phyloP scores from a whole-genome alignment of 2,797 vertebrate species.

The Pseudotriccus pelzelni region DNA sequence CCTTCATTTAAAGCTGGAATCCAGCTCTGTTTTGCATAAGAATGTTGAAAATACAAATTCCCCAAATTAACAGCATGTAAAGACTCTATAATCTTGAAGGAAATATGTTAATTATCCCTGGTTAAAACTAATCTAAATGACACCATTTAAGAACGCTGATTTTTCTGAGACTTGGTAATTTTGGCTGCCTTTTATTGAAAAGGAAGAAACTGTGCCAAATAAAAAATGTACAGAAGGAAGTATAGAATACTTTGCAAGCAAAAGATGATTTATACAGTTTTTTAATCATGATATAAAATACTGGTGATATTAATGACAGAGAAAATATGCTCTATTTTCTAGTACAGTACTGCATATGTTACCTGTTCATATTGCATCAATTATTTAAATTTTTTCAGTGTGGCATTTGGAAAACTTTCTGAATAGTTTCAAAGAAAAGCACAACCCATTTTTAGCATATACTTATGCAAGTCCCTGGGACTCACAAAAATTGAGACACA shows the following conservation, averaged over 20 bases:
- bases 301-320: not conserved
- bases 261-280: not conserved
- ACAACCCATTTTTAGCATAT: not conserved
- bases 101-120: conserved; percentile 37
- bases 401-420: not conserved
- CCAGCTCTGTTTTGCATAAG: conserved; percentile 34
- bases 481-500: not conserved
- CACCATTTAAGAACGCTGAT: not conserved
- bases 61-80: conserved; percentile 15
- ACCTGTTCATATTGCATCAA: not conserved
- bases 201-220: not conserved
- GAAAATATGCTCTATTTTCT: not conserved
- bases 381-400: not conserved
- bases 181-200: not conserved
- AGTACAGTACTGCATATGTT: not conserved
- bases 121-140: conserved; percentile 17
- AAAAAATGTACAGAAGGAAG: not conserved
- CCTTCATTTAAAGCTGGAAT: conserved; percentile 24
- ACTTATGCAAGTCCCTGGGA: not conserved
- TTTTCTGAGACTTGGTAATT: not conserved
- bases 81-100: conserved; percentile 26
- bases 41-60: conserved; percentile 17
- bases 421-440: not conserved
- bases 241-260: not conserved
- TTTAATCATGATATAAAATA: not conserved